phyloP scores from a whole-genome alignment of 1,140 invertebrate species.

The Zaprionus camerounensis region DNA sequence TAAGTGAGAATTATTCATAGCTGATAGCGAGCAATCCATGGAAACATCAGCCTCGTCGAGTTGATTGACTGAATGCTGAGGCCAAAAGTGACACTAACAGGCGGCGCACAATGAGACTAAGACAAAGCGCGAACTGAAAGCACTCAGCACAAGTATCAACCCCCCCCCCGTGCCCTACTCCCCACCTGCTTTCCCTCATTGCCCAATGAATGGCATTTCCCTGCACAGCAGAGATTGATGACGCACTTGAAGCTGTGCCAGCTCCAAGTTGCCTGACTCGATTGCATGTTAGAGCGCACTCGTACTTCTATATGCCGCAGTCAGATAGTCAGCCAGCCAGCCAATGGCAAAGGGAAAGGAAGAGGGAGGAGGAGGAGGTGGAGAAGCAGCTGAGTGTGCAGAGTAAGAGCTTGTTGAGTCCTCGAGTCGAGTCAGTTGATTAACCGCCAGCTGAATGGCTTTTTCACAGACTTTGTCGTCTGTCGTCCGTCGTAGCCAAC shows the following conservation, averaged over 20 bases:
- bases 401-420: constrained; percentile 26
- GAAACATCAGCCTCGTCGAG: constrained; percentile 53
- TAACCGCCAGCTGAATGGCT: constrained; percentile 40
- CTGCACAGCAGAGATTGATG: constrained; percentile 71
- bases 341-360: neutral
- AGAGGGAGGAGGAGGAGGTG: neutral
- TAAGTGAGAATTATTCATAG: constrained; percentile 34
- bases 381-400: neutral
- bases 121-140: constrained; percentile 73
- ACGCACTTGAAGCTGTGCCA: constrained; percentile 71
- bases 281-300: constrained; percentile 45
- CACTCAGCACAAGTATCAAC: constrained; percentile 54
- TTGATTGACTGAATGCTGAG: constrained; percentile 65
- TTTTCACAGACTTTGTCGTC: constrained; percentile 53
- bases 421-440: constrained; percentile 58
- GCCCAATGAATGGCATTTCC: constrained; percentile 64
- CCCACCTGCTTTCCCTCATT: constrained; percentile 3
- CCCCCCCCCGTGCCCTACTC: neutral
- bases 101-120: constrained; percentile 64
- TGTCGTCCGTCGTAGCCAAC: constrained; percentile 48
- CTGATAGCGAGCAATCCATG: constrained; percentile 43
- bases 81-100: constrained; percentile 71
- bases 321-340: constrained; percentile 30
- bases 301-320: constrained; percentile 3
- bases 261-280: constrained; percentile 43